Conservation (phyloP, 2,797 vertebrate species). For the Falco columbarius region DNA sequence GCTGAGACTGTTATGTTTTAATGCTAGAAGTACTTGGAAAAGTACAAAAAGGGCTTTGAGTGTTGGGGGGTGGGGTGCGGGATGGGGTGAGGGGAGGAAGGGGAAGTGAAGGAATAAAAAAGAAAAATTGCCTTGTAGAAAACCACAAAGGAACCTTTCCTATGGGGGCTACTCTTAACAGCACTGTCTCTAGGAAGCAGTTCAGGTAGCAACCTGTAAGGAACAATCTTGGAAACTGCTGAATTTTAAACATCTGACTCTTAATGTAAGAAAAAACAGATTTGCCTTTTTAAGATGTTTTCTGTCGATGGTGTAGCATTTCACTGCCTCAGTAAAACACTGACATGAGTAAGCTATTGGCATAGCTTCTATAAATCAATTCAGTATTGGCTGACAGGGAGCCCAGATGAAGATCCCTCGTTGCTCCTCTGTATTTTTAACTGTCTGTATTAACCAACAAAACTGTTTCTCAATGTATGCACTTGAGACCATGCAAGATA, state of each 20-base stretch:
- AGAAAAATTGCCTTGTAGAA: background rate
- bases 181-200: background rate
- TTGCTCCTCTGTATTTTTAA: slow-evolving; percentile 3
- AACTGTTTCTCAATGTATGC: background rate
- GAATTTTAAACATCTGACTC: slow-evolving; percentile 29
- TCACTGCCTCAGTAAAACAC: slow-evolving; percentile 10
- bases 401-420: background rate
- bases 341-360: background rate
- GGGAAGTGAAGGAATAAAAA: background rate
- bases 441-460: background rate
- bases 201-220: background rate
- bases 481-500: background rate
- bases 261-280: slow-evolving; percentile 51
- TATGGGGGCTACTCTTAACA: background rate
- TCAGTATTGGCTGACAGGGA: slow-evolving; percentile 3
- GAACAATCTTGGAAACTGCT: slow-evolving; percentile 5
- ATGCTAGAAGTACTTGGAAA: background rate
- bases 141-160: background rate
- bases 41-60: background rate
- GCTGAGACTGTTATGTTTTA: background rate
- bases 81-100: too few species aligned
- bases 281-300: background rate
- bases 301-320: background rate
- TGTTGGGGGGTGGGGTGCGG: background rate
- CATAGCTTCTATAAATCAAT: background rate